Base-by-base conservation (phyloP, 2,888 invertebrate genomes). In the Rhaphigaster nebulosa region DNA sequence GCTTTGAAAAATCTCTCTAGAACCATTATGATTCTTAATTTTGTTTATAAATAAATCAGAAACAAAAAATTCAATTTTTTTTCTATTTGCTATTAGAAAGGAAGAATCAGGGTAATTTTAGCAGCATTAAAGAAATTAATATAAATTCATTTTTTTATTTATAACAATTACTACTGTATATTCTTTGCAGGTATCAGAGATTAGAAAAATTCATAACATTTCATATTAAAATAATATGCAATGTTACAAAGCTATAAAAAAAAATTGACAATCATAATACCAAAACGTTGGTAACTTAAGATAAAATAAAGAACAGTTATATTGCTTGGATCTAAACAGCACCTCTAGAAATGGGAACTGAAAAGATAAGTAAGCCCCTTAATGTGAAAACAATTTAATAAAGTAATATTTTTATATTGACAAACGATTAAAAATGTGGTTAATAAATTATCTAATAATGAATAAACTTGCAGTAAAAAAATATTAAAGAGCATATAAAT, bases 131-230 rank as follows among this genome's bases (percentile, higher is more conserved):
- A 76, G 23, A 76, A 20, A 20, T 38, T 76, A 76, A 76, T 76
- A 38, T 76, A 70, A 13, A 38, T 20, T 38, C 70, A 38, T 38
- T 10, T 38, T 76, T 76, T 38, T 76, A 76, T 76, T 76, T 76
- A 29, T 76, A 76, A 76, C 70, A 76, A 76, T 76, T 76, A 76
- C 70, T 76, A 76, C 38, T 76, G 34, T 34, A 20, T 76, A 38
- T 76, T 34, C 34, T 38, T 76, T 76, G 70, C 70, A 76, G 34
- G 38, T 20, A 38, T 34, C 70, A 76, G 70, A 76, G 34, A 76
- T 76, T 76, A 5, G 23, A 76, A 34, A 76, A 76, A 76, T 76
- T 34, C 20, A 38, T 76, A 70, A 34, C 70, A 70, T 70, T 70
- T 18, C 70, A 18, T 70, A 70, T 70, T 34, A 8, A 70, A 29